phyloP scores from a whole-genome alignment of 2,888 invertebrate genomes.

The Gryllus longicercus region DNA sequence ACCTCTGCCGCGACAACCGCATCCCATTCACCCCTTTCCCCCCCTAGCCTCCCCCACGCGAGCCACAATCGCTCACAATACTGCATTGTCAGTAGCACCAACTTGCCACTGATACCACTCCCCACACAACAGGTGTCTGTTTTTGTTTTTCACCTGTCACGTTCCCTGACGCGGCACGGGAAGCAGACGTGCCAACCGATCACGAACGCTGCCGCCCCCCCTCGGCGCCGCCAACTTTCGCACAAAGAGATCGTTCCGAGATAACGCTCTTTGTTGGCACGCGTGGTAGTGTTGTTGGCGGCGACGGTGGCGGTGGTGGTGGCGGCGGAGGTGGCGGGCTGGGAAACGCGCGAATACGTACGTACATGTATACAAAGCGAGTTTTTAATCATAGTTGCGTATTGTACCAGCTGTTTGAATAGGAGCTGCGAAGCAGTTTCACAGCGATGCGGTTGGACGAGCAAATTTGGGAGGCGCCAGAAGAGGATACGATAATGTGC shows the following conservation, averaged over 20 bases:
- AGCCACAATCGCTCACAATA: slow-evolving; percentile 1
- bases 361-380: neutral
- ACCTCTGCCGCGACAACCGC: neutral
- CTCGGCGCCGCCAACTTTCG: neutral
- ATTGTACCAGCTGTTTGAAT: neutral
- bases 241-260: neutral
- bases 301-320: neutral
- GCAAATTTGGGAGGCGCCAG: neutral
- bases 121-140: slow-evolving; percentile 17
- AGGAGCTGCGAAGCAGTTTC: neutral
- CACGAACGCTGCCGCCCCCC: neutral
- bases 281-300: neutral
- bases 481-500: neutral
- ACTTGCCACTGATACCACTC: neutral
- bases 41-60: neutral
- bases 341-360: neutral
- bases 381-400: slow-evolving; percentile 17
- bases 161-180: neutral
- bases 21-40: neutral
- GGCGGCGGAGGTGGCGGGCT: neutral
- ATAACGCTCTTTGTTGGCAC: neutral
- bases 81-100: neutral
- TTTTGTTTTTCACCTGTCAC: neutral
- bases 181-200: neutral
- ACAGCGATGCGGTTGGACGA: neutral